A percentile compares a stretch with the other conserved stretches of the same genome.
Evolutionary conservation across 2,797 vertebrate species (phyloP).

Genomic region (Acrossocheilus wenchowensis): DNA sequence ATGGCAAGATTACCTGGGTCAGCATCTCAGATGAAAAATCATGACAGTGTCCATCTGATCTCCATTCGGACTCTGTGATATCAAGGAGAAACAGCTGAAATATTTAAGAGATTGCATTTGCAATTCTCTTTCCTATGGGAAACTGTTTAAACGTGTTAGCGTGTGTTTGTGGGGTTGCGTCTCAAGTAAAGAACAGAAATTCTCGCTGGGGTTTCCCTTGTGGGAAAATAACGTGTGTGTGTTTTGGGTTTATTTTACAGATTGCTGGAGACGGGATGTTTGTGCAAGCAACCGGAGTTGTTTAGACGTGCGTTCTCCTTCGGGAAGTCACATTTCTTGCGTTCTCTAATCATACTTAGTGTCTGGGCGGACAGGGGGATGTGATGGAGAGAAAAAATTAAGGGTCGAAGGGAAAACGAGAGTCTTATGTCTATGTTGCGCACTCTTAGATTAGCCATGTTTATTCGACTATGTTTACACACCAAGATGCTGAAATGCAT

Average conservation of each 20-base stretch:
- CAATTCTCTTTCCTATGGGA: neutral
- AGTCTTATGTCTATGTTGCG: neutral
- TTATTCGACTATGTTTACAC: slow-evolving; percentile 13
- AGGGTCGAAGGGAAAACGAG: neutral
- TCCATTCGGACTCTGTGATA: neutral
- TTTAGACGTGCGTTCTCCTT: slow-evolving; percentile 42
- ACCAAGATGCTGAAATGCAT: slow-evolving; percentile 3
- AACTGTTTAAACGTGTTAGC: neutral
- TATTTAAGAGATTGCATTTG: slow-evolving; percentile 3
- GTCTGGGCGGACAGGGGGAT: slow-evolving; percentile 6
- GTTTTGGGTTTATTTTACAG: slow-evolving; percentile 42
- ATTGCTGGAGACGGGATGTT: slow-evolving; percentile 51
- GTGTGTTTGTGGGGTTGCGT: neutral
- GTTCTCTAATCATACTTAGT: slow-evolving; percentile 26
- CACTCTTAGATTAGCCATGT: slow-evolving; percentile 22
- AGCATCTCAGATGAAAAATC: neutral
- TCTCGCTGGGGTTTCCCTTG: slow-evolving; percentile 25
- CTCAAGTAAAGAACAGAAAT: neutral
- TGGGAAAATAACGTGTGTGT: slow-evolving; percentile 33
- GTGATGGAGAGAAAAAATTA: neutral
- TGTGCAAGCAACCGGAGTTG: slow-evolving; percentile 41
- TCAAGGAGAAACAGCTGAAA: neutral
- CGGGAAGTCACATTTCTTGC: slow-evolving; percentile 39
- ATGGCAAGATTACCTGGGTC: neutral
- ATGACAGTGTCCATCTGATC: neutral